Base-by-base conservation (phyloP, 2,888 invertebrate genomes). In the Acanthacorydalis orientalis region DNA sequence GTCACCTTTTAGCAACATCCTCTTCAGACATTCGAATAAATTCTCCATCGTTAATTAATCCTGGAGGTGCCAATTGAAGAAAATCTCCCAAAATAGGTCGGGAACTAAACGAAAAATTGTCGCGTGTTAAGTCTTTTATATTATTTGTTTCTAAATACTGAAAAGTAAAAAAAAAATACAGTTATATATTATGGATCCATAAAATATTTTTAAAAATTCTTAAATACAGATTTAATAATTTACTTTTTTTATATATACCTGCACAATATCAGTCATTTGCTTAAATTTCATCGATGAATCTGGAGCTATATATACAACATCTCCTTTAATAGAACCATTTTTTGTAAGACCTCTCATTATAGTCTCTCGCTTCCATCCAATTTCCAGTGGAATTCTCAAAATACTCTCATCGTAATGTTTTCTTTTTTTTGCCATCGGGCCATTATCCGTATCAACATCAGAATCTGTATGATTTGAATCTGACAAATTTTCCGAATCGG, bases 71-170 rank as follows among this genome's bases (percentile, higher is more conserved):
- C 0, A 85, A 83, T 61, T 93, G 90, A 43, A 91, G 69, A 64
- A 92, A 96, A 53, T 91, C 90, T 2, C 97, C 97, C 37, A 96
- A 77, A 51, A 92, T 78, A 2, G 84, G 77, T 53, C 88, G 83
- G 40, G 90, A 83, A 57, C 86, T 90, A 69, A 92, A 95, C 52
- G 87, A 90, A 67, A 96, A 96, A 69, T 93, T 86, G 52, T 92
- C 90, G 16, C 82, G 74, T 2, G 78, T 80, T 48, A 95, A 65
- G 56, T 82, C 82, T 4, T 67, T 66, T 48, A 70, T 72, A 37
- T 61, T 61, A 62, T 80, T 77, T 60, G 80, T 73, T 46, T 87
- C 84, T 59, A 92, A 68, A 66, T 84, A 84, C 83, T 88, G 69
- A 23, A 66, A 64, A 51, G 51, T 49, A 51, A 52, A 52, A 43